Base-by-base conservation (phyloP, 2,113 vertebrate genomes). In the Cryptotis parvus region DNA sequence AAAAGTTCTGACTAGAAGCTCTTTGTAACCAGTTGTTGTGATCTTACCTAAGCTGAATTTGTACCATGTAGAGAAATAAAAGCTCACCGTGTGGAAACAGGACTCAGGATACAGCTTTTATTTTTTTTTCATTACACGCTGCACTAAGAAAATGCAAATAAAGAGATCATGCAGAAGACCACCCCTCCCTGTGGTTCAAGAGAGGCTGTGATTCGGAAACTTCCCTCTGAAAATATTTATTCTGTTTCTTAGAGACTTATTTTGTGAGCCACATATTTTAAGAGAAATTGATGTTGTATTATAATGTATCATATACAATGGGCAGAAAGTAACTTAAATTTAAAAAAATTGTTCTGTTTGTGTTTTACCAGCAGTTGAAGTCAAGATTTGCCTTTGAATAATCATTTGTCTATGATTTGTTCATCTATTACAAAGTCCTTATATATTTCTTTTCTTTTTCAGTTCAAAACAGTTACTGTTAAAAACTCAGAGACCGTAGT, bases 401-500 rank as follows among this genome's bases (percentile, higher is more conserved):
- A 61, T 91, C 37, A 70, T 37, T 92, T 91, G 45, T 78, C 68
- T 84, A 10, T 88, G 91, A 89, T 83, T n/a, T 92, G 31, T 94
- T 92, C 1, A 41, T 85, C 43, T 81, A 33, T 63, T 89, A 94
- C 94, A 66, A 95, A 96, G 89, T 89, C 68, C 24, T 84, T 45
- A 52, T 93, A 90, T 96, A 45, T 33, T 33, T 97, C 49, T 82
- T 96, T 24, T 95, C 35, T 83, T 14, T 94, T 88, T 89, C 97
- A 99, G 99, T 98, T 98, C 94, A 99, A 99, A 98, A 99, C 98
- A 1, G 94, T 99, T 39, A 98, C 97, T 81, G 98, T 99, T 95
- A 99, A 96, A 95, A 99, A 99, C 97, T 97, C 96, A 39, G 98
- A 99, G 97, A 99, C 98, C 92, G 98, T 98, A 43, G 98, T 96